A percentile compares a stretch with the other conserved stretches of the same genome.
These are phyloP conservation scores for Sander vitreus DNA, from an alignment of 2,113 vertebrate species.

Conservation along the genomic window DNA sequence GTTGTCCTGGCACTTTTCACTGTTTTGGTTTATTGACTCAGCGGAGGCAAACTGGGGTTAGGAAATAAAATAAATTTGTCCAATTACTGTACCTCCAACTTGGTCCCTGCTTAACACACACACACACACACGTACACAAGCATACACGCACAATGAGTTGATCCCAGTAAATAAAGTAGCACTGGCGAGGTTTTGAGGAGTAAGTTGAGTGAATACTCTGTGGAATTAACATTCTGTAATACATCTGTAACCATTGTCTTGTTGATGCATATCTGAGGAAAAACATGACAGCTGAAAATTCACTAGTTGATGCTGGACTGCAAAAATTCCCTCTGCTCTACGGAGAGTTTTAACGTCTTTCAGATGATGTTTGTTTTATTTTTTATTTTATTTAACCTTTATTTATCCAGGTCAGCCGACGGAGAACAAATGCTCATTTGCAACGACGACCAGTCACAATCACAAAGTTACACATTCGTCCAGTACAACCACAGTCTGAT, in stretches of 20 bases:
- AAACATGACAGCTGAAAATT: background rate
- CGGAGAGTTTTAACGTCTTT: too few relatives aligned
- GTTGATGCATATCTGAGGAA: background rate
- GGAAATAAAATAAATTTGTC: conserved; percentile 56
- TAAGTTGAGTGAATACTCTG: background rate
- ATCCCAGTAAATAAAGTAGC: background rate
- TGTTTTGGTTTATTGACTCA: conserved; percentile 57
- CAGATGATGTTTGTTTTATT: too few relatives aligned
- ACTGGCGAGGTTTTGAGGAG: background rate
- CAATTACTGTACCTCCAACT: conserved; percentile 21
- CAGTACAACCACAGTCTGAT: background rate
- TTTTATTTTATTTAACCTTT: too few relatives aligned
- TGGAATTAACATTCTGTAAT: too few relatives aligned
- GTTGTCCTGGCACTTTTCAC: conserved; percentile 30
- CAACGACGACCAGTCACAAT: too few relatives aligned
- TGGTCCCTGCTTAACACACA: background rate
- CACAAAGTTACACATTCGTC: too few relatives aligned
- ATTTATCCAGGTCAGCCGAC: too few relatives aligned
- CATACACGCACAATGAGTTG: conserved; percentile 7
- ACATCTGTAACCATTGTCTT: background rate
- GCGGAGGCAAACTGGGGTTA: conserved; percentile 22
- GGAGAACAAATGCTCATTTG: too few relatives aligned
- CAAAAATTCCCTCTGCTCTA: background rate
- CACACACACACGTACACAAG: background rate
- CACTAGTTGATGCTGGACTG: background rate